These are phyloP conservation scores for Heterodera schachtii DNA, from an alignment of 1,140 invertebrate species.

Conservation along the genomic window DNA sequence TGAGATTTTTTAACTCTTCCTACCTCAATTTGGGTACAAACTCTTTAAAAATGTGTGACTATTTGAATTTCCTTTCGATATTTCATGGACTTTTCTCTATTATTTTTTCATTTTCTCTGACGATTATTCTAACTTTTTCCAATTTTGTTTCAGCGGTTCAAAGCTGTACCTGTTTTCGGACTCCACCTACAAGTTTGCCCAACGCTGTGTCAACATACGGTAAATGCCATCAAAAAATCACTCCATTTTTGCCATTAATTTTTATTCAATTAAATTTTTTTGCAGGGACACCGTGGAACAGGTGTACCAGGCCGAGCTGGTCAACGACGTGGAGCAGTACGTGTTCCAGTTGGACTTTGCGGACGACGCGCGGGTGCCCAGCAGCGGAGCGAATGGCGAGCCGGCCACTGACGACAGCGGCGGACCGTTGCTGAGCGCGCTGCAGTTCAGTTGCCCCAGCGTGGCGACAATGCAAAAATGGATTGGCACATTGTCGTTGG, in stretches of 20 bases:
- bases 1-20: no score
- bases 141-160: constrained; percentile 35
- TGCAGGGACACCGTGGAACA: constrained; percentile 42
- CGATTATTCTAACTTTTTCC: no score
- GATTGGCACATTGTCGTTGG: constrained; percentile 38
- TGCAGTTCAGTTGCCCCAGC: constrained; percentile 44
- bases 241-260: background rate
- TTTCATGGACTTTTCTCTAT: background rate
- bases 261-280: no score
- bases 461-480: constrained; percentile 45
- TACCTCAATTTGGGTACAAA: no score
- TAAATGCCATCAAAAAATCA: constrained; percentile 12
- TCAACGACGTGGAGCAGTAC: constrained; percentile 43
- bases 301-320: constrained; percentile 37
- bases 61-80: no score
- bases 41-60: no score
- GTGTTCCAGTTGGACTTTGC: constrained; percentile 39
- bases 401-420: constrained; percentile 13
- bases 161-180: constrained; percentile 47
- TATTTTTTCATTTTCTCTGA: constrained; percentile 34
- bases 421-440: background rate
- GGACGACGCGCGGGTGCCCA: constrained; percentile 18
- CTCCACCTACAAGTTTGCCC: constrained; percentile 46
- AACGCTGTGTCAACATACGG: constrained; percentile 40
- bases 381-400: constrained; percentile 5